Evolutionary conservation across 2,113 vertebrate species (phyloP).

Genomic region (Ia io): DNA sequence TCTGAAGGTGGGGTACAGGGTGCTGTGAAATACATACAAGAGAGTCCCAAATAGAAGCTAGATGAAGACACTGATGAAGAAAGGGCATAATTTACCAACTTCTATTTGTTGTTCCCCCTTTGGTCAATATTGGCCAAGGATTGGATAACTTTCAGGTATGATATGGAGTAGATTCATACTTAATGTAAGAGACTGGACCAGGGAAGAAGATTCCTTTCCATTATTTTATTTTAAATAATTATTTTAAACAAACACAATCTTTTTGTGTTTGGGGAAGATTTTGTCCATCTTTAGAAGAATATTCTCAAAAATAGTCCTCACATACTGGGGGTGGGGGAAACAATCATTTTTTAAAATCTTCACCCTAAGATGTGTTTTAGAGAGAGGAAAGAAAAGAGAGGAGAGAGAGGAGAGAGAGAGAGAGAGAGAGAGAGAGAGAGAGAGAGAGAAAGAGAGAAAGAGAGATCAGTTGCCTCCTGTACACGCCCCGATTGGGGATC

Average conservation of each 20-base stretch:
- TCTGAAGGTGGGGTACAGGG: not conserved
- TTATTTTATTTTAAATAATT: not conserved
- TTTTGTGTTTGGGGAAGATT: not conserved
- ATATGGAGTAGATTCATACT: not conserved
- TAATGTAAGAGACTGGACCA: not conserved
- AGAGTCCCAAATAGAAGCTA: too few relatives aligned
- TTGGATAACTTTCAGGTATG: not conserved
- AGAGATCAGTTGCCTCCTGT: not conserved
- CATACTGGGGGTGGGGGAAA: not conserved
- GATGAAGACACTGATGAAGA: not conserved
- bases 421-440: too few relatives aligned
- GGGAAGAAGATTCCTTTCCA: not conserved
- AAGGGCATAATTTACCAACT: not conserved
- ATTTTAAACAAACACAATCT: not conserved
- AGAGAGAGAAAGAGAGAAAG: too few relatives aligned
- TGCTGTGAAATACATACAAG: not conserved
- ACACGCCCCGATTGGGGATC: not conserved
- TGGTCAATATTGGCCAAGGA: not conserved
- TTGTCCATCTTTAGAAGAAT: conserved; percentile 9
- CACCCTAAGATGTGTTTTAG: not conserved
- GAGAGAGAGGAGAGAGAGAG: too few relatives aligned
- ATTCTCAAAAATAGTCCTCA: conserved; percentile 4
- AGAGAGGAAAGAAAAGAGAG: not conserved
- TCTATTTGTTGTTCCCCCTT: not conserved
- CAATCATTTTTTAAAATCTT: not conserved